These are phyloP conservation scores for Tenebrio molitor DNA, from an alignment of 1,140 invertebrate species.

Conservation along the genomic window DNA sequence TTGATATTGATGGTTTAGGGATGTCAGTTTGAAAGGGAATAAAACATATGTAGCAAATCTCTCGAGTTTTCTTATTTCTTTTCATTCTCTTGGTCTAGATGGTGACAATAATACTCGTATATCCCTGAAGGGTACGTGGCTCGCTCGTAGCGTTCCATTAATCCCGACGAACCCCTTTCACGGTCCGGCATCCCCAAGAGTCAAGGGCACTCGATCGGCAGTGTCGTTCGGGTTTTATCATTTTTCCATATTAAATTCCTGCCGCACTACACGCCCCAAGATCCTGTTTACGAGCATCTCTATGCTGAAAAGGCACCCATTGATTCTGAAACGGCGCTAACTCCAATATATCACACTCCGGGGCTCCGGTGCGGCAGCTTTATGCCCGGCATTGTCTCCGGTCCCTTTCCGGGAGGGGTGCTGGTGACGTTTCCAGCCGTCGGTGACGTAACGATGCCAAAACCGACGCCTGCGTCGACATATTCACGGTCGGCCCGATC, in stretches of 20 bases:
- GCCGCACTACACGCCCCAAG: not conserved
- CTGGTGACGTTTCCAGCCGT: conserved; percentile 43
- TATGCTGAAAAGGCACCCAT: conserved; percentile 15
- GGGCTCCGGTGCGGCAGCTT: not conserved
- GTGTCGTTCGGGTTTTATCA: not conserved
- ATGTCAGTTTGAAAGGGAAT: too few relatives aligned
- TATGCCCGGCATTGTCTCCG: conserved; percentile 18
- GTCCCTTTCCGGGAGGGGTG: conserved; percentile 35
- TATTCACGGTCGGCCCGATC: conserved; percentile 43
- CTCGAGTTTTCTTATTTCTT: too few relatives aligned
- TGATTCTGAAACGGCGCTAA: conserved; percentile 16
- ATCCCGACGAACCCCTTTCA: too few relatives aligned
- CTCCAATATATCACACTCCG: conserved; percentile 13
- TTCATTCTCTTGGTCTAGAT: too few relatives aligned
- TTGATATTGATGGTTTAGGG: too few relatives aligned
- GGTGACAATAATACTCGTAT: too few relatives aligned
- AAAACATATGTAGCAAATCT: too few relatives aligned
- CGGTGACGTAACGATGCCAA: conserved; percentile 41
- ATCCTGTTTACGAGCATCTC: conserved; percentile 11
- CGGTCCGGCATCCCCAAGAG: too few relatives aligned
- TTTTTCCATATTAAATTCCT: not conserved
- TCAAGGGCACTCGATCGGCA: conserved; percentile 10
- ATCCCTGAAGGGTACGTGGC: too few relatives aligned
- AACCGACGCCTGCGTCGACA: conserved; percentile 42
- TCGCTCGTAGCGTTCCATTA: too few relatives aligned